phyloP scores from a whole-genome alignment of 2,113 vertebrate species.

The Sinocyclocheilus anshuiensis region DNA sequence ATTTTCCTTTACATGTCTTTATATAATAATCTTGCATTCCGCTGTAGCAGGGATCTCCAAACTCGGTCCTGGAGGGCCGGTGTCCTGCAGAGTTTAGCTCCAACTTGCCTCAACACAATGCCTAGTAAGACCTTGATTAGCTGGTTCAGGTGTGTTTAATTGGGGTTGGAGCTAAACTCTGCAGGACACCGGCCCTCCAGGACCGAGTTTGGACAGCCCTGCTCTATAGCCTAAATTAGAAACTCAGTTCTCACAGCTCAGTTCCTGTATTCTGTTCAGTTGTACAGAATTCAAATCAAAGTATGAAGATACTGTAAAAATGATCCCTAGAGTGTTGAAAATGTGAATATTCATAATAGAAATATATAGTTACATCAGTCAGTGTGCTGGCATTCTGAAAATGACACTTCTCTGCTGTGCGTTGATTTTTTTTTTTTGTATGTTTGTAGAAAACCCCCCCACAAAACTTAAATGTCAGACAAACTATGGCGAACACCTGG shows the following conservation, averaged over 20 bases:
- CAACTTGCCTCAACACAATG: too few species aligned
- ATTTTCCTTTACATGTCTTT: neutral
- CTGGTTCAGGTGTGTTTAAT: too few species aligned
- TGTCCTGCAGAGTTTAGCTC: too few species aligned
- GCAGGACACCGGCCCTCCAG: too few species aligned
- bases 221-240: neutral
- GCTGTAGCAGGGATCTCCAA: too few species aligned
- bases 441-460: neutral
- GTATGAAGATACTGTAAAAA: neutral
- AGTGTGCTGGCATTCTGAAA: constrained; percentile 35
- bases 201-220: too few species aligned
- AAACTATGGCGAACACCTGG: constrained; percentile 23
- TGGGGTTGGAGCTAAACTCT: too few species aligned
- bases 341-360: neutral
- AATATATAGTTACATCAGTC: constrained; percentile 15
- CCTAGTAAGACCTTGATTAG: too few species aligned
- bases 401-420: constrained; percentile 3
- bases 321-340: neutral
- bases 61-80: too few species aligned
- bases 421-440: constrained; percentile 34
- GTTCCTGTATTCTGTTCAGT: neutral
- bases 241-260: neutral
- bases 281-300: neutral
- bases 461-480: constrained; percentile 20
- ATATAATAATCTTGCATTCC: neutral